Conservation (phyloP, 2,797 vertebrate genomes). For the Phyllotis vaccarum region DNA sequence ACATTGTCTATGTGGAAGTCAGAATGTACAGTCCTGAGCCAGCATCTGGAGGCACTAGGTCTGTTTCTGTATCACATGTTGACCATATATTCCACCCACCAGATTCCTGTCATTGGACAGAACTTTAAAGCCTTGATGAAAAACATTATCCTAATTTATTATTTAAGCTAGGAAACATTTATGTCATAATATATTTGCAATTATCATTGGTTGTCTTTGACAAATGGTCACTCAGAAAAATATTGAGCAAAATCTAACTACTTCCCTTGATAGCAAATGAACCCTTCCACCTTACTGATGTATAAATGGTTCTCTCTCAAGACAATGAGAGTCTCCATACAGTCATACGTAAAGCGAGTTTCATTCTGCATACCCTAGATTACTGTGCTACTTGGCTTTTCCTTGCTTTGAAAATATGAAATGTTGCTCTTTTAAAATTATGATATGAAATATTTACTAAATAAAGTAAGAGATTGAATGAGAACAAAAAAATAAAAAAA, state of each 20-base stretch:
- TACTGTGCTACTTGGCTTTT: background rate
- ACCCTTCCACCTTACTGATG: background rate
- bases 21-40: background rate
- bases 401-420: constrained; percentile 1
- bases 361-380: background rate
- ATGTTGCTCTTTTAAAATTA: background rate
- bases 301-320: background rate
- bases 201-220: constrained; percentile 56
- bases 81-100: constrained; percentile 23
- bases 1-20: background rate
- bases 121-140: constrained; percentile 14
- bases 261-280: background rate
- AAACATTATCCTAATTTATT: constrained; percentile 47
- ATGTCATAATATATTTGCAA: constrained; percentile 38
- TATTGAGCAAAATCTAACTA: constrained; percentile 22
- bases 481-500: background rate
- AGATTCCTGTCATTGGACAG: background rate
- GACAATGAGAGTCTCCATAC: background rate
- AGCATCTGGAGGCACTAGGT: background rate
- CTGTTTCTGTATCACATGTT: background rate
- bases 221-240: constrained; percentile 26
- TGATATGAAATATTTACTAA: background rate
- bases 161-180: constrained; percentile 49
- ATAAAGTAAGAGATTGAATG: background rate
- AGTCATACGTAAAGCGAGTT: background rate